Evolutionary conservation across 2,113 vertebrate species (phyloP), one percentile per base, ranked within the genome.

Genomic region (Seriola rivoliana): DNA sequence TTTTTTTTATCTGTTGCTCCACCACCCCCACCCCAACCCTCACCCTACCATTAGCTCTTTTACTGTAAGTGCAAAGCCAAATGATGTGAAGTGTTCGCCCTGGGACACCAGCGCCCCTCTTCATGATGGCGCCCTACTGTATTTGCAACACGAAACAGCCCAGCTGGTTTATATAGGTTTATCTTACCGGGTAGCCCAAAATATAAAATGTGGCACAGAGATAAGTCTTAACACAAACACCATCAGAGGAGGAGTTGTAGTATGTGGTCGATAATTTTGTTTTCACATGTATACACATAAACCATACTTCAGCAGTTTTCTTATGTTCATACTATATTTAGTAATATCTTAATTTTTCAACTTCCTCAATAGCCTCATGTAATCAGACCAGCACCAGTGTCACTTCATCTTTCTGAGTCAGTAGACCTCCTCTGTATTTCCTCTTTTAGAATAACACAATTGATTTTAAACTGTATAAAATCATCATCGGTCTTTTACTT

Each of bases 381-480:
- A n/a, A 10, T 23, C 25, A n/a, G 23, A 42, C 29, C 8, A 40
- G 3, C 5, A 60, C 44, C 48, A 60, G 38, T 36, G 6, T 67
- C 9, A 4, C 25, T 55, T 88, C 16, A 58, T 29, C 36, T 78
- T 75, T 72, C 42, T 34, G 54, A 82, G 36, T 42, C 42, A 68
- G 23, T 42, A 77, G 38, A 21, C 17, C 16, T 52, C 11, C 13
- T 48, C 40, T 40, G n/a, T 21, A 10, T 63, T 62, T 67, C 38
- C 11, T 63, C 21, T 62, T 40, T 55, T 25, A 34, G n/a, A 67
- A 68, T 42, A 57, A 19, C 9, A 25, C 19, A 67, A 79, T 4
- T 42, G 8, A 8, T 54, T 34, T 52, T 23, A 50, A 32, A 60
- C 52, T 5, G n/a, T 4, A 16, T 12, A 34, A 66, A 77, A 16